Base-by-base conservation (phyloP, 2,797 vertebrate species). In the Chanos chanos region DNA sequence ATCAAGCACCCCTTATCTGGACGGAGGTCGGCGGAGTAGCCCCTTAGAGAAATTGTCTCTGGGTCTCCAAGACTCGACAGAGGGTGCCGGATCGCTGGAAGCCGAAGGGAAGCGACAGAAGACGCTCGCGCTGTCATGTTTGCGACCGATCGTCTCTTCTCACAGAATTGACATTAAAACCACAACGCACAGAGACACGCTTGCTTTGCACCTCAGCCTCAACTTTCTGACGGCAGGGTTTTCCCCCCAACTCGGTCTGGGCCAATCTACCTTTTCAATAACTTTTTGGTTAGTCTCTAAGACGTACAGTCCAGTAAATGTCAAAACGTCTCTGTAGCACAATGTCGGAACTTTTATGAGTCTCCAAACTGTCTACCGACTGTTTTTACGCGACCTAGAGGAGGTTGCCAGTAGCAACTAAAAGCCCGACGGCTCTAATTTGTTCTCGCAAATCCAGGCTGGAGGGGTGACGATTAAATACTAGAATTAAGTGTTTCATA, bases 381-480 rank as follows among this genome's bases (percentile, higher is more conserved):
- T 69, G 63, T 65, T 61, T 64, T 62, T 53, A 62, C 68, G 59
- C 60, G 69, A 68, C 70, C 55, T 49, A 39, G 61, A 52, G 40
- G 47, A 56, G 64, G 79, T 75, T 73, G 71, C 69, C 55, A 61
- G 21, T 70, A 60, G 76, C 80, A 72, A 77, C 80, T 43, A 12
- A 57, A 49, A 33, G 61, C 61, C 28, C 12, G 41, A 21, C 22
- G 13, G 31, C 34, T 24, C 70, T 15, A 13, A 37, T 13, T 47
- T 39, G 25, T 53, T 18, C 7, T 13, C 18, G 25, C 27, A 19
- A 34, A 52, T 27, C 7, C n/a, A n/a, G n/a, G n/a, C n/a, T n/a
- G n/a, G n/a, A n/a, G n/a, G n/a, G n/a, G n/a, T n/a, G n/a, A n/a
- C n/a, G n/a, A n/a, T n/a, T n/a, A n/a, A n/a, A n/a, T n/a, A n/a